phyloP scores from a whole-genome alignment of 2,888 invertebrate genomes.

The Sclerodermus sp. region DNA sequence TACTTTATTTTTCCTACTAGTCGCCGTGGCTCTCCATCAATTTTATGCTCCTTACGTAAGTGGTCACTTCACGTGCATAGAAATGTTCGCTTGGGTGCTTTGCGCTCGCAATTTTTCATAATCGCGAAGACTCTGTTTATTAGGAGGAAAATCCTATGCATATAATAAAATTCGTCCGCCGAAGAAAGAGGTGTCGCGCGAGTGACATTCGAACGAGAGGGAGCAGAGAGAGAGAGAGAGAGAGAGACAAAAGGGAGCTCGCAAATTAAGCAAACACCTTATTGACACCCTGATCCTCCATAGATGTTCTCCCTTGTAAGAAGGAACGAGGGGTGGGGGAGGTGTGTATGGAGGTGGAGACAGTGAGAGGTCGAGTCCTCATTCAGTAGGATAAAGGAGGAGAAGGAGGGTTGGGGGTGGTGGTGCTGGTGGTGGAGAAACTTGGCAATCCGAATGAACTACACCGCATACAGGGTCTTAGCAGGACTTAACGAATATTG shows the following conservation, averaged over 20 bases:
- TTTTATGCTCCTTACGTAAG: too few species aligned
- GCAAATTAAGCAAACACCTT: constrained; percentile 52
- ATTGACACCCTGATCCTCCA: constrained; percentile 50
- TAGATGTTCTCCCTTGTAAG: constrained; percentile 1
- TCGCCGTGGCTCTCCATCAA: too few species aligned
- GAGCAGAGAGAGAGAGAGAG: too few species aligned
- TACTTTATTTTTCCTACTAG: too few species aligned
- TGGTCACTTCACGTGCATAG: too few species aligned
- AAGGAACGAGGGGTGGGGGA: not conserved
- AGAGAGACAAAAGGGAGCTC: constrained; percentile 1
- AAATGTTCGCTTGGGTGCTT: too few species aligned
- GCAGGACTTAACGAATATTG: constrained; percentile 53
- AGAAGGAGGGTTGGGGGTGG: constrained; percentile 16
- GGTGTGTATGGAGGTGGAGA: constrained; percentile 12
- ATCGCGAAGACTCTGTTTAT: too few species aligned
- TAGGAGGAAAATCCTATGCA: too few species aligned
- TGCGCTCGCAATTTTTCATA: too few species aligned
- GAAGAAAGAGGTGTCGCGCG: too few species aligned
- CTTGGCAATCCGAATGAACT: constrained; percentile 43
- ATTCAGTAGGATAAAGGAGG: constrained; percentile 15
- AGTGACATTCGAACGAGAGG: too few species aligned
- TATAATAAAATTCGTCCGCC: too few species aligned
- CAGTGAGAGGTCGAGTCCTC: constrained; percentile 12
- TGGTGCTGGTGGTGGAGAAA: constrained; percentile 22
- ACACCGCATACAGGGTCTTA: constrained; percentile 45